Conservation (phyloP, 1,140 invertebrate species). For the Sesamia nonagrioides region DNA sequence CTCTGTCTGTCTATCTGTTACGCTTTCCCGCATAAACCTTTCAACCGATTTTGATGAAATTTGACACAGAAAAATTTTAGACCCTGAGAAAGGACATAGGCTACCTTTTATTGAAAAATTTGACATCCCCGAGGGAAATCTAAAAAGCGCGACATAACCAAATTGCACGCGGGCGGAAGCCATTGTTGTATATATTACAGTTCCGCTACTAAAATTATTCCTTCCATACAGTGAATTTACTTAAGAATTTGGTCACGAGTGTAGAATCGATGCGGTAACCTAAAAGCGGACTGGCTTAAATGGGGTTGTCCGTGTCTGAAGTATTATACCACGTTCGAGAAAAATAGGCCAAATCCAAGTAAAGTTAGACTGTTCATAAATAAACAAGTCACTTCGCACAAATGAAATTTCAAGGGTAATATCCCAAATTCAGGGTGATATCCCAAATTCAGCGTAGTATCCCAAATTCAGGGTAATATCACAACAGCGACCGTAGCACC, state of each 20-base stretch:
- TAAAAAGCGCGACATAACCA: no score
- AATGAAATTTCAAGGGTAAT: conserved; percentile 31
- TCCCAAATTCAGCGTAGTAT: background rate
- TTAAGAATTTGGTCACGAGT: conserved; percentile 23
- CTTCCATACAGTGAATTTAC: background rate
- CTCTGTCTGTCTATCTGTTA: no score
- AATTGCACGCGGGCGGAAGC: no score
- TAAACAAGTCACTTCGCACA: conserved; percentile 28
- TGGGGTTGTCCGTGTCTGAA: background rate
- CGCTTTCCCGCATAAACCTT: no score
- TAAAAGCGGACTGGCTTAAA: background rate
- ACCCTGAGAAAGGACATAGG: no score
- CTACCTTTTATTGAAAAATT: no score
- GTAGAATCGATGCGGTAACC: conserved; percentile 10
- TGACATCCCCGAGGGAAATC: no score
- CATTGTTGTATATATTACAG: no score
- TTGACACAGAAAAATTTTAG: no score
- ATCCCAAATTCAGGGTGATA: conserved; percentile 16
- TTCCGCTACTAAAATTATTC: conserved; percentile 4
- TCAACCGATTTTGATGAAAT: no score
- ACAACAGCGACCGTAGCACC: conserved; percentile 10
- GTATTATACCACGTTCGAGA: conserved; percentile 19
- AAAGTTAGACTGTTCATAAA: conserved; percentile 22
- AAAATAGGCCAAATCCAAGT: conserved; percentile 10
- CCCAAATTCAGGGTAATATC: conserved; percentile 6